Conservation (phyloP, 2,797 vertebrate species). For the Pyrocephalus nanus region DNA sequence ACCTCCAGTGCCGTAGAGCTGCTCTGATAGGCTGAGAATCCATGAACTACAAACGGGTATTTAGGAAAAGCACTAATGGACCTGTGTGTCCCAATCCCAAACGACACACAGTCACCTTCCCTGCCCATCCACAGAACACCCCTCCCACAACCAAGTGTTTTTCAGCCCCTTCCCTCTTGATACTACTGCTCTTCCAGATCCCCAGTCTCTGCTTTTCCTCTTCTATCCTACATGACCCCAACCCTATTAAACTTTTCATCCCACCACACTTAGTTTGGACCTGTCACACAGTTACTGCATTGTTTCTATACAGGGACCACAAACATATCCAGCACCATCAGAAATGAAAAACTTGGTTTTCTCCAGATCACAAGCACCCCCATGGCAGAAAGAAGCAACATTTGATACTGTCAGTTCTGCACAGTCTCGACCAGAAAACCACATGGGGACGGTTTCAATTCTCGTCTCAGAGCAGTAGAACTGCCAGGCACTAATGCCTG, state of each 20-base stretch:
- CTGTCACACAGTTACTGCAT: neutral
- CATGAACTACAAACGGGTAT: neutral
- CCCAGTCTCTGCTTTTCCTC: neutral
- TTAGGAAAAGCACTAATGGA: neutral
- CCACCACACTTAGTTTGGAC: neutral
- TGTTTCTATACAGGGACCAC: fast-evolving
- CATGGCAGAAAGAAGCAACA: neutral
- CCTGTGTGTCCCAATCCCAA: neutral
- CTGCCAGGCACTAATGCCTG: neutral
- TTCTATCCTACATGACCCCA: neutral
- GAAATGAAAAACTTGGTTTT: neutral
- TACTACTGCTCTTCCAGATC: neutral
- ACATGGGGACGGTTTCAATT: neutral
- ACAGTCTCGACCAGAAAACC: neutral
- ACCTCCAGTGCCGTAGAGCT: neutral
- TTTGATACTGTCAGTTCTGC: neutral
- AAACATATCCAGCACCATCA: neutral
- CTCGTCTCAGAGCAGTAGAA: neutral
- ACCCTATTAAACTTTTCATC: neutral
- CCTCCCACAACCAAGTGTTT: fast-evolving
- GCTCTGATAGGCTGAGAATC: neutral
- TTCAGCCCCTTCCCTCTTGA: neutral
- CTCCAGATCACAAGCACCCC: neutral
- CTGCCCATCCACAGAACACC: neutral
- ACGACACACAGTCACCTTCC: neutral